Evolutionary conservation across 2,113 vertebrate genomes (phyloP).

Genomic region (Thamnophis sirtalis): DNA sequence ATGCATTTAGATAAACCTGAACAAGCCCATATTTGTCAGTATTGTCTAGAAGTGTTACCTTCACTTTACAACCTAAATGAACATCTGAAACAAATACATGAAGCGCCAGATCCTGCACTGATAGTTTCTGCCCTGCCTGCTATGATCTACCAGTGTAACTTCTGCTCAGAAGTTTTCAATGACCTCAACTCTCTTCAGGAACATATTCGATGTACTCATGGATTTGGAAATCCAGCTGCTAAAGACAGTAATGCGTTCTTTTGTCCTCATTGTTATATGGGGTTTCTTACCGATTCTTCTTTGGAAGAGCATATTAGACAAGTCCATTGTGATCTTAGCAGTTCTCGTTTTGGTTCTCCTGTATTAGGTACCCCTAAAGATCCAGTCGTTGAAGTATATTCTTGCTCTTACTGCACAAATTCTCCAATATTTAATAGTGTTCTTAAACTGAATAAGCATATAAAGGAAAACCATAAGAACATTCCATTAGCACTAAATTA

Average conservation of each 20-base stretch:
- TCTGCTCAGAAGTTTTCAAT: conserved; percentile 90
- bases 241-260: conserved; percentile 99
- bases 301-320: conserved; percentile 96
- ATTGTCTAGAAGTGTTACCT: conserved; percentile 93
- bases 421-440: conserved; percentile 96
- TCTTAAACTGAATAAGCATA: conserved; percentile 94
- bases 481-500: conserved; percentile 97
- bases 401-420: conserved; percentile 97
- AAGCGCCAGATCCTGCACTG: conserved; percentile 85
- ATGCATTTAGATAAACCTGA: conserved; percentile 97
- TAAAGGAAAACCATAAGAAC: conserved; percentile 99
- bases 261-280: conserved; percentile 98
- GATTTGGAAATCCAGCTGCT: conserved; percentile 88
- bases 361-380: conserved; percentile 90
- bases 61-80: conserved; percentile 97
- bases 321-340: conserved; percentile 91
- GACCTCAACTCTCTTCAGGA: conserved; percentile 97
- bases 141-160: conserved; percentile 94
- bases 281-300: conserved; percentile 95
- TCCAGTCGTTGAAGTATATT: conserved; percentile 93
- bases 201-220: conserved; percentile 93
- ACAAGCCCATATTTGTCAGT: conserved; percentile 96
- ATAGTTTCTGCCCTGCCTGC: conserved; percentile 86
- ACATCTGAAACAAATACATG: conserved; percentile 94
- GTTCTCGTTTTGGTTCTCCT: conserved; percentile 91